These are phyloP conservation scores for Leucopsar rothschildi DNA, from an alignment of 2,113 vertebrate species.

Conservation along the genomic window DNA sequence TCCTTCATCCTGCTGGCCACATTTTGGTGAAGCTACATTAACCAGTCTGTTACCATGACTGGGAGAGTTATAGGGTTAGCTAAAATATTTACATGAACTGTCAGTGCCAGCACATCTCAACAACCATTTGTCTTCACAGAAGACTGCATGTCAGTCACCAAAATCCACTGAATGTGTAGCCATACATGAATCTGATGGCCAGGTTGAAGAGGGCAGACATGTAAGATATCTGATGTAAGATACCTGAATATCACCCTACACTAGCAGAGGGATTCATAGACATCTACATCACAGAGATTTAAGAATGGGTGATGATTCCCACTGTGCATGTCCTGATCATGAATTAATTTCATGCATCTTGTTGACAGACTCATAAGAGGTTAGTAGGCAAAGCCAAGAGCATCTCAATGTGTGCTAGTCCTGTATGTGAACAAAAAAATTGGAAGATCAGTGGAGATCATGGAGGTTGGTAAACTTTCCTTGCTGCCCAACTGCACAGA, in stretches of 20 bases:
- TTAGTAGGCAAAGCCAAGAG: background rate
- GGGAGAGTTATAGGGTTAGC: background rate
- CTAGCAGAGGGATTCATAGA: background rate
- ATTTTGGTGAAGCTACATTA: background rate
- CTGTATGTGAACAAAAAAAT: background rate
- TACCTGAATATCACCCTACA: background rate
- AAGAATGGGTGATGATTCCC: background rate
- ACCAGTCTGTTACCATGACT: accelerated
- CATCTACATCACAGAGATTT: background rate
- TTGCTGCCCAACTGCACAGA: background rate
- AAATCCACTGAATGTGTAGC: background rate
- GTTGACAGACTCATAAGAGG: background rate
- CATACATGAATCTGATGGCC: background rate
- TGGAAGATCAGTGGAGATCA: background rate
- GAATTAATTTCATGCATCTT: background rate
- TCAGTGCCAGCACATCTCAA: background rate
- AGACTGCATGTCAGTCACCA: background rate
- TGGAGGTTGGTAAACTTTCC: background rate
- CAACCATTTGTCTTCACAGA: background rate
- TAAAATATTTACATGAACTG: background rate
- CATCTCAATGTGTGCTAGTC: background rate
- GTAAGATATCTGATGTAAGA: background rate
- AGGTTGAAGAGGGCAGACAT: background rate
- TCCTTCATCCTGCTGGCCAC: background rate
- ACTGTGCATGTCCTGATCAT: background rate